Base-by-base conservation (phyloP, 2,113 vertebrate species). In the Ceyx margarethae region DNA sequence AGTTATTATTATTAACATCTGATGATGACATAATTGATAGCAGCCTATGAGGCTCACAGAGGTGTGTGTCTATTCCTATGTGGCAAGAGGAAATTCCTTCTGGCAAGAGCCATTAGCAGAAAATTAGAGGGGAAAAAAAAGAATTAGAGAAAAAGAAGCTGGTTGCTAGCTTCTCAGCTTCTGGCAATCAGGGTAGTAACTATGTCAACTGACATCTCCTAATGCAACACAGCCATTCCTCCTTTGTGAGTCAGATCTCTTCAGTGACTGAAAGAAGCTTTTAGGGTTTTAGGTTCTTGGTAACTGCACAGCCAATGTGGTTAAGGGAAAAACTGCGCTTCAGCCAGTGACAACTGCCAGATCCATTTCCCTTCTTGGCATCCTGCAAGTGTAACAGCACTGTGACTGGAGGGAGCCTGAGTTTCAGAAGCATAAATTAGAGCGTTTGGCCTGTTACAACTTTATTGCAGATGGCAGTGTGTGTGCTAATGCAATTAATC, bases 351-450 rank as follows among this genome's bases (percentile, higher is more conserved):
- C 88, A 81, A 90, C 17, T 87, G 94, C 92, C 94, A 96, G 92
- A 93, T 82, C 83, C 78, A 69, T 93, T 94, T 95, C 84, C 62
- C 78, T 93, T 91, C 64, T 61, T 93, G 95, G 91, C 84, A 90
- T 77, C 74, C 74, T 73, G 43, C 48, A 91, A 84, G 71, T n/a
- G 13, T 86, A 91, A 81, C 72, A 85, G 71, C 80, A 90, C 68
- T 3, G 58, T 85, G 86, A 75, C 58, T 6, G 3, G 74, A 95
- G 77, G 60, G 83, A 91, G 81, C 62, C 50, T 37, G 84, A 73
- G 45, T 79, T 95, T 95, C 77, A 90, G 62, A 62, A 85, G 81
- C 2, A 4, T 89, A 90, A 93, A 94, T 90, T 74, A 72, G 82
- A 94, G 57, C 75, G 73, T 84, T 91, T 94, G 92, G 90, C 74